Evolutionary conservation across 2,797 vertebrate species (phyloP), one percentile per base, ranked within the genome.

Genomic region (Acrossocheilus fasciatus): DNA sequence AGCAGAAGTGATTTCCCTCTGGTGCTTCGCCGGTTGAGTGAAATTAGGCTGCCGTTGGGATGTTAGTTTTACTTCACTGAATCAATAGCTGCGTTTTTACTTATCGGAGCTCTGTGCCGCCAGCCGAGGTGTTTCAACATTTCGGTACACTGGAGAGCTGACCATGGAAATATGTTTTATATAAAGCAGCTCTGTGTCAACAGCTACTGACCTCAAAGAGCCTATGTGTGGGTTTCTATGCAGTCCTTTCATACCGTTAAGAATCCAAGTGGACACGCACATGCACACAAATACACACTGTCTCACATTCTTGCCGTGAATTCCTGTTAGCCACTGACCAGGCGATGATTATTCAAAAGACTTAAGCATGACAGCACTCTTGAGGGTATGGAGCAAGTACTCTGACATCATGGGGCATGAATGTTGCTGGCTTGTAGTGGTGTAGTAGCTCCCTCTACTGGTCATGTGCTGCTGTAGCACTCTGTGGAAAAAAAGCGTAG

Each of bases 341-440:
- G 89, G 84, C 88, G 90, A 88, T 92, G 91, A 94, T 93, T 92
- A 92, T 94, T 93, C 87, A 89, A 89, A 91, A 91, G 92, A 89
- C 88, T 90, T 87, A 26, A 62, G 82, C 87, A 87, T 89, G 78
- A 59, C 87, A 80, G 85, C 83, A 87, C 87, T 92, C 89, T 88
- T 2, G 83, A 91, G 93, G 87, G 89, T 90, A 88, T 84, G 90
- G 87, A 66, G 30, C 82, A 85, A 66, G 90, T 89, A 84, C 88
- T 88, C 83, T 88, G 91, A 88, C 87, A 87, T 87, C 90, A 83
- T 83, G 36, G 75, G 74, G 84, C 84, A 78, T 91, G 90, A 87
- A 89, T 87, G 86, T 84, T 20, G 36, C 17, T 1, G 36, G 41
- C 64, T 20, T 20, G 11, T 64, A 20, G 41, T 50, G 36, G 76